Evolutionary conservation across 2,888 invertebrate genomes (phyloP), one percentile per base, ranked within the genome.

Genomic region (Tipula unca): DNA sequence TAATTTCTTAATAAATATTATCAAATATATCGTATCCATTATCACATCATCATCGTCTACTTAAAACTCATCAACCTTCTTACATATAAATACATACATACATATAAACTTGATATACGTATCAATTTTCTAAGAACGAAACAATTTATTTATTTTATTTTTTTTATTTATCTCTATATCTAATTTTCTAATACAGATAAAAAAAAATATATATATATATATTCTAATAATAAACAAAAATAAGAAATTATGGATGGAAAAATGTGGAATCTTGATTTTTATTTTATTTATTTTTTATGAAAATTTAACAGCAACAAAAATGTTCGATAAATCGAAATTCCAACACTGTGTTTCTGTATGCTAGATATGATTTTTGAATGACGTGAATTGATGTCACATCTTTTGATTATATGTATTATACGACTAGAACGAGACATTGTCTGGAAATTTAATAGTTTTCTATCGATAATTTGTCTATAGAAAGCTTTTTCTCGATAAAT

Each of bases 191-290:
- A 69, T 25, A 69, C 25, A 10, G 10, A 69, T 69, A 69, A 20
- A 69, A 69, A 69, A 69, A 69, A 69, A 69, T 69, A n/a, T n/a
- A n/a, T n/a, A n/a, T n/a, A n/a, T n/a, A n/a, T n/a, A 17, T 69
- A 25, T 69, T 69, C 69, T 69, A 69, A 69, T 69, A 69, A 69
- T 69, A 69, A 69, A 69, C 69, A 69, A 69, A n/a, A 69, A 69
- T 69, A 25, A 69, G 69, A 69, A 69, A 69, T 69, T 25, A 69
- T 69, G 69, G 69, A 69, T 69, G 69, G 69, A 69, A 69, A 69
- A 69, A 69, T 69, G 20, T 69, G 25, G 10, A 25, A 69, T 69
- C 25, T 25, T 25, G 69, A 69, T 69, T 69, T 69, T 69, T 8
- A 25, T 69, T 69, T 69, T 54, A 54, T 54, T 54, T 54, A 54